phyloP scores from a whole-genome alignment of 2,888 invertebrate genomes.

The Eurois occulta region DNA sequence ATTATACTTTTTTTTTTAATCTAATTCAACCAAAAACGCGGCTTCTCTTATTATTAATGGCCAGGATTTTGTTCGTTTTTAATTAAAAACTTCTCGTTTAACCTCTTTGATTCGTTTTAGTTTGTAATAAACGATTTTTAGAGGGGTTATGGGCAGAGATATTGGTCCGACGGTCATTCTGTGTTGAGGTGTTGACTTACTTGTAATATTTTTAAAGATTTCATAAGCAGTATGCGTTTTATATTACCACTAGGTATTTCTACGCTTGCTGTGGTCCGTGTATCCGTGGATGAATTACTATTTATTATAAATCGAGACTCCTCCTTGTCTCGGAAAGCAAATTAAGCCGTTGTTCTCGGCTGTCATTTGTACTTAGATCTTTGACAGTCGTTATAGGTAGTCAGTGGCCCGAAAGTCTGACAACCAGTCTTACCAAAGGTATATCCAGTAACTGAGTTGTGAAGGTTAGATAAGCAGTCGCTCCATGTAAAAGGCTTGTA shows the following conservation, averaged over 20 bases:
- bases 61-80: conserved; percentile 59
- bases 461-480: neutral
- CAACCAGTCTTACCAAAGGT: neutral
- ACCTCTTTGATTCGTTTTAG: conserved; percentile 66
- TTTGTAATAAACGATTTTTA: conserved; percentile 57
- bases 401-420: neutral
- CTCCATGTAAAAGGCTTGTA: neutral
- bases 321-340: neutral
- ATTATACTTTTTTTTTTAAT: conserved; percentile 79
- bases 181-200: conserved; percentile 23
- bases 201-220: neutral
- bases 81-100: conserved; percentile 61
- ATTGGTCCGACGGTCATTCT: conserved; percentile 22
- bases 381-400: neutral
- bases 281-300: neutral
- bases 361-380: neutral
- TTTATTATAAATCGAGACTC: neutral
- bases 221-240: neutral
- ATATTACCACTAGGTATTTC: neutral
- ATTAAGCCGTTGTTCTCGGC: neutral
- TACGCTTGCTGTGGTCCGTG: too few species aligned
- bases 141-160: conserved; percentile 7
- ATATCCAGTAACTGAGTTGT: neutral
- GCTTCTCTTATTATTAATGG: conserved; percentile 58
- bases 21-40: conserved; percentile 49